Conservation (phyloP, 2,797 vertebrate genomes). For the Eremophila alpestris region DNA sequence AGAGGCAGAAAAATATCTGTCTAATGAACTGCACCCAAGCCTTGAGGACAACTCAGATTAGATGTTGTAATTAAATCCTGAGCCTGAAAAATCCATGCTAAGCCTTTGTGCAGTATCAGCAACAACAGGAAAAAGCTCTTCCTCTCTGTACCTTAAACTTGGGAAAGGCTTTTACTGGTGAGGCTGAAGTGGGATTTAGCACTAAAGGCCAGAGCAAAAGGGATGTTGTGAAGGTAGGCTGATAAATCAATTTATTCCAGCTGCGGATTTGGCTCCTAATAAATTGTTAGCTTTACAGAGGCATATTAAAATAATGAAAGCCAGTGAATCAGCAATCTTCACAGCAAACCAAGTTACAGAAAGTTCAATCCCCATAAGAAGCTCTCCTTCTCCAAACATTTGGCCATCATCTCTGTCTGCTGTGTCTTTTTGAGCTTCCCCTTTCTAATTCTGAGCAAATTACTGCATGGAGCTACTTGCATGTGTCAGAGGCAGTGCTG, state of each 20-base stretch:
- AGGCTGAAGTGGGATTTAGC: background rate
- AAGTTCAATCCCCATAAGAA: background rate
- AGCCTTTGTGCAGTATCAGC: slow-evolving; percentile 5
- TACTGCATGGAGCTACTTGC: background rate
- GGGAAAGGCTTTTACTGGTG: background rate
- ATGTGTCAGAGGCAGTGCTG: background rate
- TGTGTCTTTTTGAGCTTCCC: background rate
- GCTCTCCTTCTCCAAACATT: background rate
- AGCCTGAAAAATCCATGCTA: slow-evolving; percentile 31
- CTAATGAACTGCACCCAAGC: slow-evolving; percentile 28
- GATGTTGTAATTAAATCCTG: slow-evolving; percentile 36
- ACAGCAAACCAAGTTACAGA: background rate
- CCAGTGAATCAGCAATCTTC: slow-evolving; percentile 9
- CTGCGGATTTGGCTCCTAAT: slow-evolving; percentile 32
- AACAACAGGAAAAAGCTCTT: slow-evolving; percentile 50
- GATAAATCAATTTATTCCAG: slow-evolving; percentile 13
- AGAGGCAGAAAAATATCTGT: slow-evolving; percentile 16
- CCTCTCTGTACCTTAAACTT: slow-evolving; percentile 15
- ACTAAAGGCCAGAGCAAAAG: background rate
- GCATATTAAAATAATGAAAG: slow-evolving; percentile 47
- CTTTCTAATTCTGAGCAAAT: slow-evolving; percentile 1
- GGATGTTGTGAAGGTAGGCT: background rate
- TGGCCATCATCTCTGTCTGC: background rate
- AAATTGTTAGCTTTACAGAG: slow-evolving; percentile 32
- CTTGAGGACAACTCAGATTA: slow-evolving; percentile 31